phyloP scores from a whole-genome alignment of 2,113 vertebrate genomes.

The Poeciliopsis prolifica region DNA sequence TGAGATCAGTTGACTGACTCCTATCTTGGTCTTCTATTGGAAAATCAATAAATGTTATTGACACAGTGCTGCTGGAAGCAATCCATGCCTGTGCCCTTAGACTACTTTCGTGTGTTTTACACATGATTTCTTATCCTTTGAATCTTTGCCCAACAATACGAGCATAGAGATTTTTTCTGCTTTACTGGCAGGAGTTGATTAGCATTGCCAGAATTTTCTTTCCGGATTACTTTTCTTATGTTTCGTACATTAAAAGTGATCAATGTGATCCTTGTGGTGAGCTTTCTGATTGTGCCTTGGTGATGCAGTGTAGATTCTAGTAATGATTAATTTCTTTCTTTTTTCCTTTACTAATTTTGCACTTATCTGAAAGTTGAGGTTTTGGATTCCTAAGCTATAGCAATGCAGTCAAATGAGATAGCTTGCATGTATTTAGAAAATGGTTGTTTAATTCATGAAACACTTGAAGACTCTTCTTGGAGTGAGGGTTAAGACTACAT shows the following conservation, averaged over 20 bases:
- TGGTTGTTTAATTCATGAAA: too few species aligned
- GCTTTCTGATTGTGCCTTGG: not conserved
- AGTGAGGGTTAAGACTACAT: too few species aligned
- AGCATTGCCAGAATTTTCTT: not conserved
- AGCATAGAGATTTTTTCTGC: not conserved
- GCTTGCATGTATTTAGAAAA: too few species aligned
- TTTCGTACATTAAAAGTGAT: not conserved
- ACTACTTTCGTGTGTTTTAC: too few species aligned
- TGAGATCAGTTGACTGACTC: not conserved
- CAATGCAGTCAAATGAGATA: too few species aligned
- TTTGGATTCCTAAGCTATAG: too few species aligned
- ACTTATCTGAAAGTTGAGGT: too few species aligned
- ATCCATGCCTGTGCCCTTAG: too few species aligned
- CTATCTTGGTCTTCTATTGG: not conserved
- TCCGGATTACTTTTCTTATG: not conserved
- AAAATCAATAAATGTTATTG: not conserved
- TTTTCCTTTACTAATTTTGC: not conserved
- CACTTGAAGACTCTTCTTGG: too few species aligned
- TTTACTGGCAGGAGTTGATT: too few species aligned
- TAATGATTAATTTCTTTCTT: not conserved
- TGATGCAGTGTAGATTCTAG: not conserved
- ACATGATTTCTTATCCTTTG: too few species aligned
- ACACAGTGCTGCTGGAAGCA: not conserved
- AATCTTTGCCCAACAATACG: too few species aligned
- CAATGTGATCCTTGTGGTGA: not conserved